These are phyloP conservation scores for Pristionchus mayeri DNA, from an alignment of 2,888 invertebrate species.

Conservation along the genomic window DNA sequence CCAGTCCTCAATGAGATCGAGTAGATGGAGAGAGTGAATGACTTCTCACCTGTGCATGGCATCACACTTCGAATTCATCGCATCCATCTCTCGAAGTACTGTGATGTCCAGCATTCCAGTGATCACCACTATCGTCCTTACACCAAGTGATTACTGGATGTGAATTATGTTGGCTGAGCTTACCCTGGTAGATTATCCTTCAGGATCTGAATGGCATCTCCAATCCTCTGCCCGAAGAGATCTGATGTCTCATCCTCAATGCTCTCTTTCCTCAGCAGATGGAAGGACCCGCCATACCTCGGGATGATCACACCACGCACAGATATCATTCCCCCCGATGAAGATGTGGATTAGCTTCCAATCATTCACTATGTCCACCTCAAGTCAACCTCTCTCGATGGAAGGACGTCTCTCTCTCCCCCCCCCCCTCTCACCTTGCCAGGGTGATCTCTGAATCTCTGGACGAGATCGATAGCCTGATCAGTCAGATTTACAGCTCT, in stretches of 20 bases:
- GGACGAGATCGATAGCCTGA: conserved; percentile 65
- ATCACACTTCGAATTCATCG: conserved; percentile 64
- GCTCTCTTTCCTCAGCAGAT: background rate
- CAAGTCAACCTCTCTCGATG: too few relatives aligned
- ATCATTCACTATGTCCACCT: too few relatives aligned
- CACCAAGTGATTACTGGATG: too few relatives aligned
- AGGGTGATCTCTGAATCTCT: conserved; percentile 59
- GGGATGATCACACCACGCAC: conserved; percentile 64
- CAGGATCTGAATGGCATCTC: conserved; percentile 62
- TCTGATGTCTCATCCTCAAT: conserved; percentile 53
- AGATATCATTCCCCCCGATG: conserved; percentile 66
- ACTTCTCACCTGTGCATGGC: conserved; percentile 56
- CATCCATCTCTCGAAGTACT: conserved; percentile 65
- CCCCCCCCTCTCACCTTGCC: conserved; percentile 54
- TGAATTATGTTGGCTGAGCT: too few relatives aligned
- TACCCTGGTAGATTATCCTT: conserved; percentile 65
- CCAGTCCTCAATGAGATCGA: conserved; percentile 57
- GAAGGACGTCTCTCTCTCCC: too few relatives aligned
- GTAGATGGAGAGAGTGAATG: too few relatives aligned
- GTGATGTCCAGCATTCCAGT: conserved; percentile 70
- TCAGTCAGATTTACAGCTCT: conserved; percentile 59
- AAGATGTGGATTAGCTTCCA: too few relatives aligned
- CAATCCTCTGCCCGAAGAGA: conserved; percentile 60
- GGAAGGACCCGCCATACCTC: conserved; percentile 9
- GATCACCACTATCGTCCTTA: conserved; percentile 66